Evolutionary conservation across 2,888 invertebrate genomes (phyloP), one percentile per base, ranked within the genome.

Genomic region (Synergus gifuensis): DNA sequence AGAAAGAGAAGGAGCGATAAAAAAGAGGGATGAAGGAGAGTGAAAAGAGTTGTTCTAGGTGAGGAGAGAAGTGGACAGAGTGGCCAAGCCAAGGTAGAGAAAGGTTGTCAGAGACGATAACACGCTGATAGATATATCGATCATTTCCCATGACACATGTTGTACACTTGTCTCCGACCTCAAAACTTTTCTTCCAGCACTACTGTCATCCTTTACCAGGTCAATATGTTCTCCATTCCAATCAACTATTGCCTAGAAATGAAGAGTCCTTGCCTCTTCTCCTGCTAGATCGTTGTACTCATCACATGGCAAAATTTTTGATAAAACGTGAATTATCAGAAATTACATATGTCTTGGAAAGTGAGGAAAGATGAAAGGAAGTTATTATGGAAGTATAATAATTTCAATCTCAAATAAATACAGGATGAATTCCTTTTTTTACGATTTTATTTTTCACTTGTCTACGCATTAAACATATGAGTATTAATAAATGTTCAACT

Each of bases 41-140:
- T 67, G 69, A 78, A 81, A 81, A 83, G 79, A 78, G 83, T 79
- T 81, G 80, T 82, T 73, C 77, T 76, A 79, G 80, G 76, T 81
- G 81, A 78, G 77, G 78, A 76, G 77, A 81, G 81, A 80, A 80
- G 81, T 40, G 28, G 80, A 79, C 78, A 77, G 81, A 82, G 76
- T 44, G 79, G 81, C 76, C 60, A 60, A 79, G 77, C 76, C 60
- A 60, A 79, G 77, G 62, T 66, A 44, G 69, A 77, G 73, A 64
- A 64, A 58, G 84, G 86, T 89, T 86, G 87, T 88, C 87, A 86
- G 86, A 86, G 87, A 87, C 87, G 88, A 89, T 89, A 89, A 89
- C 87, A 86, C 87, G 87, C 84, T 83, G 85, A 86, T 85, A 87
- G 84, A 87, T 88, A 88, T 87, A 89, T 89, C 87, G 89, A 89